Evolutionary conservation across 2,797 vertebrate genomes (phyloP), one percentile per base, ranked within the genome.

Genomic region (Labroides dimidiatus): DNA sequence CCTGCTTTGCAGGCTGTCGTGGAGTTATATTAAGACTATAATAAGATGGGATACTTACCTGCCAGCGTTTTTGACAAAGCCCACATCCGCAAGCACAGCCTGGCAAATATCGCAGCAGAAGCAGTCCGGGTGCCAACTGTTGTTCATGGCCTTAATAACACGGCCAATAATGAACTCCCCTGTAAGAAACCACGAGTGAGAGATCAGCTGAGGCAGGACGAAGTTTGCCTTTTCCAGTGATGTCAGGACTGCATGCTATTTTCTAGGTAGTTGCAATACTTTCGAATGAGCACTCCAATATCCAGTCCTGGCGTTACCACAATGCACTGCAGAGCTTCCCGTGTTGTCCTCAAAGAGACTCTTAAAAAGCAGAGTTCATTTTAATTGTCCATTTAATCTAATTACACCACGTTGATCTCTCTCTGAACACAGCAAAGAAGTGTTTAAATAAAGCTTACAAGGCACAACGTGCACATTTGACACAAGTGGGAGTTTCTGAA

Each of bases 61-160:
- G 93, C 98, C 98, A 42, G 98, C 97, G 37, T 99, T 99, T 93
- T 99, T 99, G 81, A 99, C 98, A 89, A 99, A 99, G 62, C 98
- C 98, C 65, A 99, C 97, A 51, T 99, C 98, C 0, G 98, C 98
- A 66, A 99, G 88, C 47, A 99, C 95, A 64, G 94, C 87, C 78
- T 98, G 93, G 86, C 98, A 99, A 84, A 99, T 95, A 87, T 99
- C 95, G 81, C 98, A 99, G 91, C 97, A 93, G 94, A 99, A 99
- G 85, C 98, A 99, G 78, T 97, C 96, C 0, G 98, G 98, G 80
- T 99, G 98, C 98, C 98, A 99, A 87, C 98, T 99, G 72, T 99
- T 99, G 92, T 99, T 99, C 98, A 99, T 99, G 86, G 98, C 98
- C 93, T 99, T 99, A 93, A 99, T 99, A 84, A 99, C 98, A 66